Conservation (phyloP, 2,888 invertebrate genomes). For the Drosophila bunnanda region DNA sequence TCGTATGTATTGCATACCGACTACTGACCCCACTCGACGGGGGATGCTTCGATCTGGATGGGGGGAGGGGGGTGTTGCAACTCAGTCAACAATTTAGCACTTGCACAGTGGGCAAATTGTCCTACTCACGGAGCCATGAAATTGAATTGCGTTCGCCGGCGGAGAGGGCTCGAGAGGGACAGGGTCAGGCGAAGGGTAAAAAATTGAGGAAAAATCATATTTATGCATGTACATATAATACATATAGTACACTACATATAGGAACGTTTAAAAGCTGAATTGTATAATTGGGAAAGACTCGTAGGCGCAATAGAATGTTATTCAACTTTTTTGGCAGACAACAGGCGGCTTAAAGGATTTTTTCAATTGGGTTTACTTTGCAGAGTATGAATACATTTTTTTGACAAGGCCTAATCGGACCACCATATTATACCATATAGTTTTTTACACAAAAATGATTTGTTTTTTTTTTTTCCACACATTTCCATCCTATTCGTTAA, state of each 20-base stretch:
- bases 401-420: no score
- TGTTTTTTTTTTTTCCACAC: no score
- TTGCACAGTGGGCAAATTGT: slow-evolving; percentile 66
- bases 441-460: no score
- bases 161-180: neutral
- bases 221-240: slow-evolving; percentile 8
- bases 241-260: neutral
- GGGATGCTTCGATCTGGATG: slow-evolving; percentile 18
- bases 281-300: neutral
- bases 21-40: slow-evolving; percentile 4
- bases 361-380: neutral
- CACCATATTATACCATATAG: no score
- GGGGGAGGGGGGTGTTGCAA: slow-evolving; percentile 48
- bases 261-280: neutral
- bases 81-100: slow-evolving; percentile 79
- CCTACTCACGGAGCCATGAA: slow-evolving; percentile 81
- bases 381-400: neutral
- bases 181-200: slow-evolving; percentile 10
- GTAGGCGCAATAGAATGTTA: neutral
- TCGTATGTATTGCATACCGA: slow-evolving; percentile 14
- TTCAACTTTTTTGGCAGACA: neutral
- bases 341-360: neutral
- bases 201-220: slow-evolving; percentile 2
- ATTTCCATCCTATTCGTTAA: no score
- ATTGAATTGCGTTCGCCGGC: slow-evolving; percentile 72